Base-by-base conservation (phyloP, 2,113 vertebrate species). In the Acanthisitta chloris region DNA sequence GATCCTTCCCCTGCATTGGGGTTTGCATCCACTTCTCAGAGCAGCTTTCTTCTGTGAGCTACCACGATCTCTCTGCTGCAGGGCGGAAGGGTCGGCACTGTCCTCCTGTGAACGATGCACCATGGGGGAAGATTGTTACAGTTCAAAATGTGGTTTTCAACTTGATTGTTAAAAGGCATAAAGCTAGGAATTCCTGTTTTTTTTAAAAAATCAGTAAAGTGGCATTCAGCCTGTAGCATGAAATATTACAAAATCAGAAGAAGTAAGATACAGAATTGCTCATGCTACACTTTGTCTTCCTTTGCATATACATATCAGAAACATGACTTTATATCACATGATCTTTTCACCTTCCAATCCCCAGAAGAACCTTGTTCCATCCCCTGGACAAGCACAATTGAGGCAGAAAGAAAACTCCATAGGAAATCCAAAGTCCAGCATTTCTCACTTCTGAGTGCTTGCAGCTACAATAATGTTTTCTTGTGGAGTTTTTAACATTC, bases 31-130 rank as follows among this genome's bases (percentile, higher is more conserved):
- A 45, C 64, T 94, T 61, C 91, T 86, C 81, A 42, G 42, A 91
- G 74, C 65, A 83, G 86, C 72, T 19, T 48, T 94, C 82, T 90
- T 86, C 94, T 87, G 83, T 16, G 36, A 89, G 89, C 78, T 79
- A 92, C 72, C 11, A 14, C 62, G 81, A 12, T 62, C 36, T 21
- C 43, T 76, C 81, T 85, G 86, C 78, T 79, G 93, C 58, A 77
- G 61, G 1, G 3, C 0, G 3, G n/a, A 92, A 85, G 57, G 49
- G 62, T 86, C 81, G 85, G 89, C 73, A 71, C 12, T 6, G 3
- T 43, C 24, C 65, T 95, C 92, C 95, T 94, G 92, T 10, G 18
- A 87, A 93, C 4, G 36, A 79, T 20, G 61, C 36, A 89, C 25
- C 57, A 14, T 2, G 26, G 34, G 48, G 52, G 31, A 85, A 91